A percentile compares a stretch with the other conserved stretches of the same genome.
Evolutionary conservation across 2,113 vertebrate genomes (phyloP).

Genomic region (Microtus pennsylvanicus): DNA sequence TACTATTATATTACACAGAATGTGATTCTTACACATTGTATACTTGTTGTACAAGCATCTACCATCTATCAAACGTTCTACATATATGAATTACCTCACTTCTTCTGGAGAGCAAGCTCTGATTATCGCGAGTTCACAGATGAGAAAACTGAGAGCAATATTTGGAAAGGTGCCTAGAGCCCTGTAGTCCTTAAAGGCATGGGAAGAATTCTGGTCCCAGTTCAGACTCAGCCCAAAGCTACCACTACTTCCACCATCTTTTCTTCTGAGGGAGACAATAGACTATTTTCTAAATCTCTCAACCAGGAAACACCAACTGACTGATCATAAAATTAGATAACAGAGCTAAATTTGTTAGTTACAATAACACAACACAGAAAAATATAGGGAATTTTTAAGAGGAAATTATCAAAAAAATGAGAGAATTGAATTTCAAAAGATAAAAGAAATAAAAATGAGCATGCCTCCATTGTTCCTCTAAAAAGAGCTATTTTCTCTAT

Average conservation of each 20-base stretch:
- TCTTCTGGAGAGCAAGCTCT: neutral
- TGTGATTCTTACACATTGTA: neutral
- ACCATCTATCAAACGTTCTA: neutral
- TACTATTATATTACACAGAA: neutral
- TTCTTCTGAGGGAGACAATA: neutral
- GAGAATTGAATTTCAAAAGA: slow-evolving; percentile 27
- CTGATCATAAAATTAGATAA: neutral
- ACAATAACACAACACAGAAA: neutral
- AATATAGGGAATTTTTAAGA: neutral
- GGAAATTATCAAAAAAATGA: neutral
- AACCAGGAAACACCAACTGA: neutral
- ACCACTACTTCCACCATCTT: neutral
- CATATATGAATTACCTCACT: neutral
- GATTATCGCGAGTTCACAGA: neutral
- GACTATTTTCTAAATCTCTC: neutral
- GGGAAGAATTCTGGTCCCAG: neutral
- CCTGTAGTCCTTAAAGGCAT: neutral
- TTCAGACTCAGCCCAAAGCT: neutral
- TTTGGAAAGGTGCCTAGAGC: neutral
- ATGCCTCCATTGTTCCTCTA: neutral
- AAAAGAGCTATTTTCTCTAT: neutral
- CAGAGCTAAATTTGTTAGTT: neutral
- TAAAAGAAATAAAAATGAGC: neutral
- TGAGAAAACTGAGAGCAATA: neutral
- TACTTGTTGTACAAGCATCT: too few species aligned